Conservation (phyloP, 2,888 invertebrate species). For the Eurytoma adleriae region DNA sequence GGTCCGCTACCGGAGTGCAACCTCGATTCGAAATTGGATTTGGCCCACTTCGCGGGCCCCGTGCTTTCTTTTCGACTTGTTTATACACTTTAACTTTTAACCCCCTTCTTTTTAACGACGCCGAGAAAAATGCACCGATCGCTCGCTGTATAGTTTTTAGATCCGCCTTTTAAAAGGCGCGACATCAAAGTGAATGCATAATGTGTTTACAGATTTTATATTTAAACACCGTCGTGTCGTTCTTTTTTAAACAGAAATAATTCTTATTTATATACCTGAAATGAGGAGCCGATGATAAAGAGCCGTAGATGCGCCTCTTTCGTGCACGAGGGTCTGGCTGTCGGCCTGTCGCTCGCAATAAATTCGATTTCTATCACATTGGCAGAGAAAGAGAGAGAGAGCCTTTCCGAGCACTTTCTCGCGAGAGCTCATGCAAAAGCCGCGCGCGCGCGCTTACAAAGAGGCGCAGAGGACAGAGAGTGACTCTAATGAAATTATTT, state of each 20-base stretch:
- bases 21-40: slow-evolving; percentile 36
- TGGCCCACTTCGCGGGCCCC: neutral
- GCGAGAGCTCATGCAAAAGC: slow-evolving; percentile 23
- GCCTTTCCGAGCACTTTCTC: slow-evolving; percentile 48
- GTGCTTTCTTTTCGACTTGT: neutral
- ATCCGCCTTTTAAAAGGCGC: too few relatives aligned
- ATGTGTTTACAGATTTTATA: too few relatives aligned
- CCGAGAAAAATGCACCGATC: too few relatives aligned
- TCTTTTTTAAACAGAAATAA: too few relatives aligned
- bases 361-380: slow-evolving; percentile 50
- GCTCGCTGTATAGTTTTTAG: neutral
- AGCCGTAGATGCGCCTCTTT: neutral
- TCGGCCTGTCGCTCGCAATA: neutral
- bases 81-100: slow-evolving; percentile 3
- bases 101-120: too few relatives aligned
- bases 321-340: neutral
- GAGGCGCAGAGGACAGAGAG: slow-evolving; percentile 13
- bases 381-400: neutral
- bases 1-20: slow-evolving; percentile 2
- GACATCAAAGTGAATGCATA: too few relatives aligned
- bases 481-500: slow-evolving; percentile 57
- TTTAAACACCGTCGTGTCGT: too few relatives aligned
- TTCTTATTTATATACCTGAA: too few relatives aligned
- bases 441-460: neutral
- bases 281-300: too few relatives aligned